phyloP scores from a whole-genome alignment of 2,888 invertebrate genomes.

The Ophion costatus region DNA sequence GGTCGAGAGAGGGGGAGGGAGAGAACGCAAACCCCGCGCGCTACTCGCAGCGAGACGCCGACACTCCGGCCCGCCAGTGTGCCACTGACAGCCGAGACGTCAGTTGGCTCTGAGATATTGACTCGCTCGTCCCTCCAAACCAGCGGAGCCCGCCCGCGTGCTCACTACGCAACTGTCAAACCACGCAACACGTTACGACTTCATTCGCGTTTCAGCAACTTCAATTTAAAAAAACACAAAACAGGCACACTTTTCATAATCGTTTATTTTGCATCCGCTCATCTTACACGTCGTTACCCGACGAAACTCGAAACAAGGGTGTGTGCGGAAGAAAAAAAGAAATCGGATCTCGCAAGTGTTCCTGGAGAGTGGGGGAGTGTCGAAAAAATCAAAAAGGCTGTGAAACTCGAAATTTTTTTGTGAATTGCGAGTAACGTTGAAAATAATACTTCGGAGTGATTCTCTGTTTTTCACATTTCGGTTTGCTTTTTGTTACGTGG shows the following conservation, averaged over 20 bases:
- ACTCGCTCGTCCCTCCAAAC: slow-evolving; percentile 53
- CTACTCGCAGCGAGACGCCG: slow-evolving; percentile 64
- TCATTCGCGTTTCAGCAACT: too few relatives aligned
- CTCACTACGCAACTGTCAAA: slow-evolving; percentile 68
- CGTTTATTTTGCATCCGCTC: too few relatives aligned
- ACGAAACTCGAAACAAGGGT: too few relatives aligned
- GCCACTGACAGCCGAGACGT: slow-evolving; percentile 77
- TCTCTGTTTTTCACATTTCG: not conserved
- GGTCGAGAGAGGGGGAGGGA: not conserved
- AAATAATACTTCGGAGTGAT: not conserved
- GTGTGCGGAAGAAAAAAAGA: not conserved
- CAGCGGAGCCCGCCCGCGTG: slow-evolving; percentile 65
- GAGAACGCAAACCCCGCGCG: slow-evolving; percentile 37
- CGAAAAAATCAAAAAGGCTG: not conserved
- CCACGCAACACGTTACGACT: not conserved
- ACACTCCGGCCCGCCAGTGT: slow-evolving; percentile 72
- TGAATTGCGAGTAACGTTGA: not conserved
- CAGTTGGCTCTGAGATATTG: slow-evolving; percentile 71
- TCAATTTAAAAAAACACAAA: too few relatives aligned
- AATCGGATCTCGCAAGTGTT: not conserved
- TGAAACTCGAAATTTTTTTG: not conserved
- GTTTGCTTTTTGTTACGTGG: not conserved
- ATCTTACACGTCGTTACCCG: too few relatives aligned
- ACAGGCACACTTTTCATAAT: too few relatives aligned
- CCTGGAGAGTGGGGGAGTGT: not conserved